These are phyloP conservation scores for Thereva unica DNA, from an alignment of 2,888 invertebrate species.

Conservation along the genomic window DNA sequence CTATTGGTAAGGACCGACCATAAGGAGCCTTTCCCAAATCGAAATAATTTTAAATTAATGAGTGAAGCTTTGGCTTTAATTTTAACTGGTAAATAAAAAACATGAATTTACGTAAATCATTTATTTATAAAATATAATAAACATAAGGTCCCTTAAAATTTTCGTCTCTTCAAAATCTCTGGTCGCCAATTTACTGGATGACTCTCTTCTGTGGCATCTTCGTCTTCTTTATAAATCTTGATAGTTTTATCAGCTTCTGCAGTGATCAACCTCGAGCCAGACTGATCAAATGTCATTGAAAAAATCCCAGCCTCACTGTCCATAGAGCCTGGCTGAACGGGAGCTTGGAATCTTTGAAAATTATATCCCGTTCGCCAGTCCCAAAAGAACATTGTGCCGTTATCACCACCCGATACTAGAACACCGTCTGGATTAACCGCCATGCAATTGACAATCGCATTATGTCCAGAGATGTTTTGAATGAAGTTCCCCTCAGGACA, in stretches of 20 bases:
- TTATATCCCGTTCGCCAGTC: slow-evolving; percentile 99
- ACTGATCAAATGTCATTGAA: slow-evolving; percentile 91
- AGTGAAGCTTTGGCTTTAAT: too few species aligned
- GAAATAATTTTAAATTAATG: too few species aligned
- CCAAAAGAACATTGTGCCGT: slow-evolving; percentile 97
- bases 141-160: slow-evolving; percentile 66
- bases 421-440: slow-evolving; percentile 95
- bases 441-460: slow-evolving; percentile 95
- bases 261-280: slow-evolving; percentile 92
- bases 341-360: slow-evolving; percentile 90
- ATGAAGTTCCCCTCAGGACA: slow-evolving; percentile 97
- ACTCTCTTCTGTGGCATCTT: slow-evolving; percentile 90
- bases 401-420: slow-evolving; percentile 96
- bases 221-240: slow-evolving; percentile 98
- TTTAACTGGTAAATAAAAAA: neutral
- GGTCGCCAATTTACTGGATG: slow-evolving; percentile 98
- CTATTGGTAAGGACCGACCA: too few species aligned
- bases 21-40: too few species aligned
- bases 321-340: slow-evolving; percentile 98
- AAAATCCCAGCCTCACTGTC: slow-evolving; percentile 99
- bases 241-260: slow-evolving; percentile 99
- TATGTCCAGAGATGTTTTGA: slow-evolving; percentile 95
- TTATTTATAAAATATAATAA: slow-evolving; percentile 2
- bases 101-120: neutral
- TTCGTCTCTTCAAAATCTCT: slow-evolving; percentile 89